phyloP scores from a whole-genome alignment of 1,140 invertebrate species.

The Palaemon carinicauda region DNA sequence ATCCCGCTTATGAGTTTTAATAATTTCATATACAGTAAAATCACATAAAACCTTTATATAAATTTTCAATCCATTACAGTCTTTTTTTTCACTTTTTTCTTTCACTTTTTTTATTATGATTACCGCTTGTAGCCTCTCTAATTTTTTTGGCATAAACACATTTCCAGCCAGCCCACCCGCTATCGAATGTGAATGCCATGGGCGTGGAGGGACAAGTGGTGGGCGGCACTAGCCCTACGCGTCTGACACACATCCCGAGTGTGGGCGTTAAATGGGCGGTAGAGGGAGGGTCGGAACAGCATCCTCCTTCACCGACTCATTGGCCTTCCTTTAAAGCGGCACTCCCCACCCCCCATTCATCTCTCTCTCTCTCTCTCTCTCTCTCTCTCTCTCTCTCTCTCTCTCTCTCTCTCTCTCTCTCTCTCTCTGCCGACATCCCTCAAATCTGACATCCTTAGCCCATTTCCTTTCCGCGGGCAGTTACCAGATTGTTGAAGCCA shows the following conservation, averaged over 20 bases:
- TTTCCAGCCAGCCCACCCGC: background rate
- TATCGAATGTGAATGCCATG: background rate
- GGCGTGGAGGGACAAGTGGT: constrained; percentile 4
- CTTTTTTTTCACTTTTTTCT: too few relatives aligned
- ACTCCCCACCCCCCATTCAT: background rate
- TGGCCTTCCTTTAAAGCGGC: background rate
- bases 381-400: background rate
- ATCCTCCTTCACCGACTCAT: background rate
- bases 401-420: background rate
- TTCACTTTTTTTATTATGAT: too few relatives aligned
- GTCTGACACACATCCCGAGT: background rate
- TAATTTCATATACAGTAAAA: too few relatives aligned
- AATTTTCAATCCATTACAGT: too few relatives aligned
- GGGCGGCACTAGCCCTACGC: background rate
- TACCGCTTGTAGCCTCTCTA: too few relatives aligned
- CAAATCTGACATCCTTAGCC: background rate
- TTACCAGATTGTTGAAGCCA: too few relatives aligned
- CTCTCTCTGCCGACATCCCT: background rate
- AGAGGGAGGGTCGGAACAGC: background rate
- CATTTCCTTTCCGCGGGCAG: background rate
- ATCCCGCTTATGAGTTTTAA: too few relatives aligned
- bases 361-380: background rate
- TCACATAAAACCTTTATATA: too few relatives aligned
- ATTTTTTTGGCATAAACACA: background rate
- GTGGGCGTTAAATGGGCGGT: background rate